A percentile compares a stretch with the other conserved stretches of the same genome.
phyloP scores from a whole-genome alignment of 2,797 vertebrate species.

The Manis javanica region DNA sequence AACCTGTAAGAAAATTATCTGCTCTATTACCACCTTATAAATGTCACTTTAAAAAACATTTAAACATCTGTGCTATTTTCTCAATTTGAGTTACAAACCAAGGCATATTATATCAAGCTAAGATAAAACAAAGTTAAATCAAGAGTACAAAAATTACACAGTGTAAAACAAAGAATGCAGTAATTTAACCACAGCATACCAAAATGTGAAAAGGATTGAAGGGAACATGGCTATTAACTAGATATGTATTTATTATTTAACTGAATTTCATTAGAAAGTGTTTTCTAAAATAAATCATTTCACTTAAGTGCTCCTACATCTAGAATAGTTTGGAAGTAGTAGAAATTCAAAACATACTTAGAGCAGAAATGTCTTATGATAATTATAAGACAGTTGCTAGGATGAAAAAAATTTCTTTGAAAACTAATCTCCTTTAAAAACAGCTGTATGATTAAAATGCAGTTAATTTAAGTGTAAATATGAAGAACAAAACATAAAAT shows the following conservation, averaged over 20 bases:
- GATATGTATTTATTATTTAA: neutral
- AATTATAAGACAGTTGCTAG: neutral
- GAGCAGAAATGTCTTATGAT: neutral
- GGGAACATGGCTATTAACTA: neutral
- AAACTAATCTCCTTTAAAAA: neutral
- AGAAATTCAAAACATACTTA: conserved; percentile 8
- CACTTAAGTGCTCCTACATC: neutral
- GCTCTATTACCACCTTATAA: neutral
- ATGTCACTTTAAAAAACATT: neutral
- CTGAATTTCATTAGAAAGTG: neutral
- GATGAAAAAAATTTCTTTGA: neutral
- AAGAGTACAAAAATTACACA: neutral
- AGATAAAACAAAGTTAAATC: neutral
- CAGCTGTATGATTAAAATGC: neutral
- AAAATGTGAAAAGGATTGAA: neutral
- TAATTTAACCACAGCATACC: neutral
- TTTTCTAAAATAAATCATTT: conserved; percentile 7
- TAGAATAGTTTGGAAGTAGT: neutral
- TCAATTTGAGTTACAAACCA: conserved; percentile 3
- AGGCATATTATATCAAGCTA: neutral
- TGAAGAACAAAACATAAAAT: conserved; percentile 25
- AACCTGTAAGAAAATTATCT: neutral
- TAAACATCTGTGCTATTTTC: neutral
- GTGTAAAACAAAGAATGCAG: neutral
- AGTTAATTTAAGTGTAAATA: neutral